Evolutionary conservation across 2,888 invertebrate genomes (phyloP).

Genomic region (Eupithecia tripunctaria): DNA sequence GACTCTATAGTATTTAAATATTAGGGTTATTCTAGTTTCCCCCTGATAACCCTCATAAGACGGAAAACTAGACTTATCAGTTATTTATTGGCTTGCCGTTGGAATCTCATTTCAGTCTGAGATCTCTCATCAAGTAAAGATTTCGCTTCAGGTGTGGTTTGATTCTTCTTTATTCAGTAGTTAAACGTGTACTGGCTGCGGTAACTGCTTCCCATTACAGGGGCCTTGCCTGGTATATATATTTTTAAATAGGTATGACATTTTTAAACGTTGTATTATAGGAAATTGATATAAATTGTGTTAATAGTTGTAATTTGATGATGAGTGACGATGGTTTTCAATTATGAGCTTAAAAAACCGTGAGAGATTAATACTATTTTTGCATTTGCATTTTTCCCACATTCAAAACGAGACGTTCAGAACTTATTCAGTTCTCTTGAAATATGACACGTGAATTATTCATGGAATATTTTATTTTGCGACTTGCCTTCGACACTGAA

Average conservation of each 20-base stretch:
- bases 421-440: constrained; percentile 67
- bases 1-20: background rate
- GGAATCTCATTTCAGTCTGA: background rate
- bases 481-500: constrained; percentile 47
- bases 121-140: background rate
- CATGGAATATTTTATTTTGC: constrained; percentile 76
- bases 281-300: too few species aligned
- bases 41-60: too few species aligned
- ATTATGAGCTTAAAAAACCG: background rate
- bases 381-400: constrained; percentile 42
- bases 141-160: background rate
- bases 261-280: too few species aligned
- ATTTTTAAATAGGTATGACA: too few species aligned
- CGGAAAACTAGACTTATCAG: too few species aligned
- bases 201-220: background rate
- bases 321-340: too few species aligned
- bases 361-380: background rate
- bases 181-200: background rate
- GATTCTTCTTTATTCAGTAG: background rate
- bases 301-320: too few species aligned
- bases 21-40: too few species aligned
- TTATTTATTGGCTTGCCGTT: too few species aligned
- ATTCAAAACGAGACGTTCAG: constrained; percentile 54
- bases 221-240: background rate
- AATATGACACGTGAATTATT: constrained; percentile 70